Evolutionary conservation across 2,113 vertebrate genomes (phyloP).

Genomic region (Zosterops borbonicus): DNA sequence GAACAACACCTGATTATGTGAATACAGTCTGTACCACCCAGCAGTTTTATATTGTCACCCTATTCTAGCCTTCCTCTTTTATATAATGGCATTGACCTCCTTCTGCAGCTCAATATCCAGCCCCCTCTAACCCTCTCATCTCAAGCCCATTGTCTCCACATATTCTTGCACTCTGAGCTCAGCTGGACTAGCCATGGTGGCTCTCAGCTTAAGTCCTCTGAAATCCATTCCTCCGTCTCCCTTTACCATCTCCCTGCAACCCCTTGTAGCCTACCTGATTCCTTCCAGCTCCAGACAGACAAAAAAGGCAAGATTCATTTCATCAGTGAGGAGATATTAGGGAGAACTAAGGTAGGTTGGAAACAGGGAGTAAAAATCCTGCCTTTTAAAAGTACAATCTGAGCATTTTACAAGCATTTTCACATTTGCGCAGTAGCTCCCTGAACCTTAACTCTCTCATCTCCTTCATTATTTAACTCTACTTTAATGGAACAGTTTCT

Average conservation of each 20-base stretch:
- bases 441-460: background rate
- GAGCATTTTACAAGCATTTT: background rate
- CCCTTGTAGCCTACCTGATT: background rate
- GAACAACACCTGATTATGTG: background rate
- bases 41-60: background rate
- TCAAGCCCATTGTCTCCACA: background rate
- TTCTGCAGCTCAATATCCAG: background rate
- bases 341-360: background rate
- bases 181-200: background rate
- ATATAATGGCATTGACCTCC: background rate
- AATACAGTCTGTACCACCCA: background rate
- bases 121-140: background rate
- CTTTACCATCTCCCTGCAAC: background rate
- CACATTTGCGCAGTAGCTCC: rapidly evolving
- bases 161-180: background rate
- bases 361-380: background rate
- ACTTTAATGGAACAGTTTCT: conserved; percentile 13
- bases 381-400: background rate
- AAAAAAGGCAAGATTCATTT: background rate
- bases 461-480: conserved; percentile 44
- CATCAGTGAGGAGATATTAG: background rate
- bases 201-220: background rate
- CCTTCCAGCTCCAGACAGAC: background rate
- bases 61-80: background rate
- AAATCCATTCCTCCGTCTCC: background rate